phyloP scores from a whole-genome alignment of 2,888 invertebrate species.

The Morpho achilles region DNA sequence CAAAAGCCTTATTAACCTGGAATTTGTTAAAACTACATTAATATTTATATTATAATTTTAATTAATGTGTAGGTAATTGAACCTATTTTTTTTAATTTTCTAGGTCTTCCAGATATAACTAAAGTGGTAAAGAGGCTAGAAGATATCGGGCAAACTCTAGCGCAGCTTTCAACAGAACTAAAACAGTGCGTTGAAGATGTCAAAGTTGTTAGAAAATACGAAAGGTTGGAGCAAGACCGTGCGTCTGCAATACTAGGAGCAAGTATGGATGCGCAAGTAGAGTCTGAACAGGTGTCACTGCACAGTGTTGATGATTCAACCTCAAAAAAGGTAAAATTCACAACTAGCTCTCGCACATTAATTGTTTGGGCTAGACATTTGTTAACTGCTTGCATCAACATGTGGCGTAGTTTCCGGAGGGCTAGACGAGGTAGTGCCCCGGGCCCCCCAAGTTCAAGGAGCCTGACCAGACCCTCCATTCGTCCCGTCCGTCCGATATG shows the following conservation, averaged over 20 bases:
- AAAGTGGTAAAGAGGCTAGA: slow-evolving; percentile 82
- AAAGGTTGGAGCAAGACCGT: slow-evolving; percentile 80
- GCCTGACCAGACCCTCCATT: too few relatives aligned
- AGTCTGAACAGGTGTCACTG: slow-evolving; percentile 65
- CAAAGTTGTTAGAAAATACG: slow-evolving; percentile 83
- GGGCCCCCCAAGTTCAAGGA: too few relatives aligned
- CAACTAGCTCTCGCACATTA: too few relatives aligned
- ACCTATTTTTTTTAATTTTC: slow-evolving; percentile 13
- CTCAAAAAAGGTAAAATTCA: slow-evolving; percentile 83
- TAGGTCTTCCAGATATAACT: slow-evolving; percentile 55
- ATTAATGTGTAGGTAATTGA: too few relatives aligned
- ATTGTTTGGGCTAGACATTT: too few relatives aligned
- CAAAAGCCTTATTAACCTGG: too few relatives aligned
- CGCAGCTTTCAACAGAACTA: slow-evolving; percentile 84
- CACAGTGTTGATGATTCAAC: slow-evolving; percentile 80
- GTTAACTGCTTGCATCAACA: too few relatives aligned
- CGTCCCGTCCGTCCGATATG: too few relatives aligned
- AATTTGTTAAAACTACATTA: too few relatives aligned
- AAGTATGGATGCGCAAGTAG: slow-evolving; percentile 82
- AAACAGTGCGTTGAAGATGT: slow-evolving; percentile 86
- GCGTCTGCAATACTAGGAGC: slow-evolving; percentile 84
- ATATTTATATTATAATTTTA: too few relatives aligned
- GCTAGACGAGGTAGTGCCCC: too few relatives aligned
- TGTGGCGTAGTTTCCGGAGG: too few relatives aligned
- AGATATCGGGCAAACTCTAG: slow-evolving; percentile 83